phyloP scores from a whole-genome alignment of 2,888 invertebrate genomes.

The Aporophyla lueneburgensis region DNA sequence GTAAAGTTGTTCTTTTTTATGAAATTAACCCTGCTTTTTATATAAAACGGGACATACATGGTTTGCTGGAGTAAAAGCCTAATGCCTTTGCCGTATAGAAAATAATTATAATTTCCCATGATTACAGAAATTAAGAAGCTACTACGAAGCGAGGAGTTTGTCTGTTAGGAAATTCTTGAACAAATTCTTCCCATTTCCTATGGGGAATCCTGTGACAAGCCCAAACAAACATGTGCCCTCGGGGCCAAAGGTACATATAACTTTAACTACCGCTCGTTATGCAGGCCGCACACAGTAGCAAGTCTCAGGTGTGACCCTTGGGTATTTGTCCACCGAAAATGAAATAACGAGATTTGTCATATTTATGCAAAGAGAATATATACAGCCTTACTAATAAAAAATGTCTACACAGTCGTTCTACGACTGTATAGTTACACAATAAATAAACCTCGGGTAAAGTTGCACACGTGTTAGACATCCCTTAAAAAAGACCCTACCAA shows the following conservation, averaged over 20 bases:
- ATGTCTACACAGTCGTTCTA: too few relatives aligned
- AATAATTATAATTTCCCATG: neutral
- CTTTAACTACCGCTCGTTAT: neutral
- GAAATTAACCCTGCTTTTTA: too few relatives aligned
- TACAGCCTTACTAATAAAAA: too few relatives aligned
- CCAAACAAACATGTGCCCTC: conserved; percentile 16
- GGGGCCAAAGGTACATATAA: conserved; percentile 15
- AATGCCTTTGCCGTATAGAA: neutral
- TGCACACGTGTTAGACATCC: too few relatives aligned
- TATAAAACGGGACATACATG: neutral
- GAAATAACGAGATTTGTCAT: too few relatives aligned
- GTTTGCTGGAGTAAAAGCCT: neutral
- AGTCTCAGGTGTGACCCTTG: conserved; percentile 18
- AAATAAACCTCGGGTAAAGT: too few relatives aligned
- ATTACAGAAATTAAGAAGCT: neutral
- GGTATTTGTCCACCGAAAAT: conserved; percentile 1
- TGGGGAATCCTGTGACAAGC: neutral
- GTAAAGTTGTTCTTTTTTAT: too few relatives aligned
- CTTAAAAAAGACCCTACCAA: too few relatives aligned
- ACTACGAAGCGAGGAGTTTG: neutral
- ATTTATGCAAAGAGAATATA: too few relatives aligned
- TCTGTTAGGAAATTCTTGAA: neutral
- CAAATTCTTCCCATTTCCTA: neutral
- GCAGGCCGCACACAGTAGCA: neutral
- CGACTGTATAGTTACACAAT: too few relatives aligned